Conservation (phyloP, 1,140 invertebrate species). For the Ephestia elutella region DNA sequence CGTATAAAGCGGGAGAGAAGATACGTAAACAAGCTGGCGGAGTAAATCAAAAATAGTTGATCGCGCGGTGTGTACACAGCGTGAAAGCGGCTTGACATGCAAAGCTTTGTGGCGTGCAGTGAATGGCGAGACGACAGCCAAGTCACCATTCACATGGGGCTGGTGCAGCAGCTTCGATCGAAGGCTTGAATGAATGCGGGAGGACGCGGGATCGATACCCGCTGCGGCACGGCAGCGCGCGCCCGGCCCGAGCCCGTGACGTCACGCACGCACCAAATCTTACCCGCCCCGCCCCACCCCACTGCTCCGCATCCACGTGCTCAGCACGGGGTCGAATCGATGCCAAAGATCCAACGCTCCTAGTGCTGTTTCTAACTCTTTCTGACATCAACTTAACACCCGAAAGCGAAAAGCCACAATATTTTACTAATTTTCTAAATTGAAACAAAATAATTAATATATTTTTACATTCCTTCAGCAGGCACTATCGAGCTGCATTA, state of each 20-base stretch:
- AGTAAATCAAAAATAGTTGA: neutral
- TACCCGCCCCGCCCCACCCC: slow-evolving; percentile 8
- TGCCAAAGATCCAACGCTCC: slow-evolving; percentile 6
- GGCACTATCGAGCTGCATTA: slow-evolving; percentile 22
- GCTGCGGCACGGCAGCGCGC: slow-evolving; percentile 25
- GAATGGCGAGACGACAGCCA: slow-evolving; percentile 27
- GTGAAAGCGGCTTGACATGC: slow-evolving; percentile 12
- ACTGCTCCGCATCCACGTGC: slow-evolving; percentile 12
- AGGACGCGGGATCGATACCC: slow-evolving; percentile 27
- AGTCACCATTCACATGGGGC: slow-evolving; percentile 23
- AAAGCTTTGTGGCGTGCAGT: slow-evolving; percentile 12
- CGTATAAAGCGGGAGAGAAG: no score
- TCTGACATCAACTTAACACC: neutral
- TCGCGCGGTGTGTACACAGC: slow-evolving; percentile 10
- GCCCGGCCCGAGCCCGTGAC: slow-evolving; percentile 32
- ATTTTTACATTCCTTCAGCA: slow-evolving; percentile 18
- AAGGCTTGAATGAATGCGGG: slow-evolving; percentile 33
- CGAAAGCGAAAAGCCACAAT: no score
- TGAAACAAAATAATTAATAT: slow-evolving; percentile 4
- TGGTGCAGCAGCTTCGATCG: slow-evolving; percentile 23
- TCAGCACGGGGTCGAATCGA: slow-evolving; percentile 17
- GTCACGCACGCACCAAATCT: slow-evolving; percentile 27
- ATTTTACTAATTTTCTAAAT: no score
- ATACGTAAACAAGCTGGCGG: neutral
- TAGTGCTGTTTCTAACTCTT: neutral